Base-by-base conservation (phyloP, 2,113 vertebrate genomes). In the Corythoichthys intestinalis region DNA sequence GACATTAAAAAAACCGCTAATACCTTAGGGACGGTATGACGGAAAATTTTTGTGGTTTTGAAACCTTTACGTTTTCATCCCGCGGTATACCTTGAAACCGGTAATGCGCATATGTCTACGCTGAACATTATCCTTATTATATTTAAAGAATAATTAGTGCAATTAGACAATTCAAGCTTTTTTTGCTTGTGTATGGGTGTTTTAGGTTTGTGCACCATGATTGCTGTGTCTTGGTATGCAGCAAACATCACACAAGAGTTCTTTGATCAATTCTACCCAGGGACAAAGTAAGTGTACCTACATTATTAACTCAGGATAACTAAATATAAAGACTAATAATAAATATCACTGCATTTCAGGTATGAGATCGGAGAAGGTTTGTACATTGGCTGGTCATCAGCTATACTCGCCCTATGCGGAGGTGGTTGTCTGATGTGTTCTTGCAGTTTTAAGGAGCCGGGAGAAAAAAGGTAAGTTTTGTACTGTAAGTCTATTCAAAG, bases 211-310 rank as follows among this genome's bases (percentile, higher is more conserved):
- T 93, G 91, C 44, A 94, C 92, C 35, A 93, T 95, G 92, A 92
- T 94, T 46, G 90, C 94, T 0, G 71, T 95, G 53, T 94, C 93
- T 46, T 96, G 94, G 94, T 96, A 96, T 0, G 94, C 94, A 17
- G 84, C 84, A 80, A 94, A 93, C 78, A 94, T 96, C 83, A 94
- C 93, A 3, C 86, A 80, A 54, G 65, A 95, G 53, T 96, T 96
- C 87, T 96, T 95, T 68, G 90, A 96, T 80, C 89, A 91, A 2
- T 73, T 91, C 62, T 94, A 90, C 69, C 68, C 71, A 0, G 95
- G 95, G 44, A 95, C 84, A 71, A 96, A 95, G 95, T 96, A 84
- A 92, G 94, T 92, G 13, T 13, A n/a, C 65, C 12, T 6, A 12
- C 3, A 28, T 46, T 10, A 65, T 12, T 41, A 1, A 63, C 2